phyloP scores from a whole-genome alignment of 2,113 vertebrate species.

The Heterocephalus glaber region DNA sequence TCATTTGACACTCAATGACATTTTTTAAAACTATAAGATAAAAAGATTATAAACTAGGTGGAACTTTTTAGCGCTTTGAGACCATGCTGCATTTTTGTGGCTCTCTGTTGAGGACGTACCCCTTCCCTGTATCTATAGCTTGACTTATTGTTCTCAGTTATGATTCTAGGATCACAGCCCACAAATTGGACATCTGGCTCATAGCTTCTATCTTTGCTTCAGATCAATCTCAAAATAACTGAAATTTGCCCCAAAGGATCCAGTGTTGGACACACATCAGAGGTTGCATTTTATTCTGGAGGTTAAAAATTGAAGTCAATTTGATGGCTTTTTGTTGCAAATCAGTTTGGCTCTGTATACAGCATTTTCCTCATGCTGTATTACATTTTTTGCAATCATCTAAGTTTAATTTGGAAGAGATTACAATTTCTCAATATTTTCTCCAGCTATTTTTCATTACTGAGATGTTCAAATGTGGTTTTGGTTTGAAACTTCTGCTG shows the following conservation, averaged over 20 bases:
- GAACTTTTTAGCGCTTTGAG: background rate
- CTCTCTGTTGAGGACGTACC: no score
- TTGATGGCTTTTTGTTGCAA: background rate
- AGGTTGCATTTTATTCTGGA: background rate
- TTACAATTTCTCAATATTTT: constrained; percentile 17
- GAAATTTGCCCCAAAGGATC: background rate
- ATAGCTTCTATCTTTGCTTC: background rate
- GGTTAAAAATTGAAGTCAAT: background rate
- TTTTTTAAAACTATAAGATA: background rate
- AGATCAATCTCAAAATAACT: background rate
- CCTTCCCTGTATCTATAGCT: no score
- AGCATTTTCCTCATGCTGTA: background rate
- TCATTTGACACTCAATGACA: background rate
- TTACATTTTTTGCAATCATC: background rate
- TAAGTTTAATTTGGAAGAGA: constrained; percentile 30
- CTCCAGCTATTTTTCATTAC: constrained; percentile 22
- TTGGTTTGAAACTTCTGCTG: background rate
- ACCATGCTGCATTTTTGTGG: background rate
- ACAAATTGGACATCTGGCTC: background rate
- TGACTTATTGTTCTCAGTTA: background rate
- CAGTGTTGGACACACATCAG: background rate
- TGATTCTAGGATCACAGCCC: background rate
- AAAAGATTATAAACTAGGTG: background rate
- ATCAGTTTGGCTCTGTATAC: background rate
- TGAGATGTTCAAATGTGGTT: constrained; percentile 22